Evolutionary conservation across 2,797 vertebrate species (phyloP).

Genomic region (Sebastes taczanowskii): DNA sequence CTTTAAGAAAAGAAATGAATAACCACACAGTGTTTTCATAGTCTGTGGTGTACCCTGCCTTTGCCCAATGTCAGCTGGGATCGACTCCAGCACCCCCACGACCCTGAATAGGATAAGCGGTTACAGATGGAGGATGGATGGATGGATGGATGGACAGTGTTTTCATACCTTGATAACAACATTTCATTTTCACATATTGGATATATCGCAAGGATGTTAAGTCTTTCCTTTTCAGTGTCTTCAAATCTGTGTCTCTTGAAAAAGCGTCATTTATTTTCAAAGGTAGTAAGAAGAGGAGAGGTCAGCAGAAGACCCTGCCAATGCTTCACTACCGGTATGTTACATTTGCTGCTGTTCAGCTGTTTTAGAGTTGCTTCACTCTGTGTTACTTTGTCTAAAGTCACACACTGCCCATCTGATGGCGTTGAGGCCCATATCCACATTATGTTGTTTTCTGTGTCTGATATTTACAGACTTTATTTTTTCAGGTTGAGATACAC

Average conservation of each 20-base stretch:
- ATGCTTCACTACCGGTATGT: not conserved
- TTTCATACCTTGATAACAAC: not conserved
- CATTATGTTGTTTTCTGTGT: not conserved
- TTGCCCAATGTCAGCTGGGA: too few species aligned
- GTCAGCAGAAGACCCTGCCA: not conserved
- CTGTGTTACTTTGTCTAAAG: not conserved
- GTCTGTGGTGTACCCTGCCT: too few species aligned
- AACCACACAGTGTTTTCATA: too few species aligned
- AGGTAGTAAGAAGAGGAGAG: not conserved
- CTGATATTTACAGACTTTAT: not conserved
- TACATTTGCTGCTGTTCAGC: not conserved
- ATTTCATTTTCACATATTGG: not conserved
- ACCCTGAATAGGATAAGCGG: too few species aligned
- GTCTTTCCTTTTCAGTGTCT: too few species aligned
- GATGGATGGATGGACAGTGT: not conserved
- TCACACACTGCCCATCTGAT: not conserved
- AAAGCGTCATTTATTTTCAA: not conserved
- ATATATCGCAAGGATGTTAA: too few species aligned
- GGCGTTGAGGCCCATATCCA: not conserved
- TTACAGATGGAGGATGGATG: too few species aligned
- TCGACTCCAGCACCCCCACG: too few species aligned
- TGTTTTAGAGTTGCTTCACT: not conserved
- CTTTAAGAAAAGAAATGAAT: not conserved
- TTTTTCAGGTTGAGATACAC: not conserved
- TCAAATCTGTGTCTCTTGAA: too few species aligned